A percentile compares a stretch with the other conserved stretches of the same genome.
phyloP scores from a whole-genome alignment of 2,797 vertebrate genomes.

The Propithecus deckenii region DNA sequence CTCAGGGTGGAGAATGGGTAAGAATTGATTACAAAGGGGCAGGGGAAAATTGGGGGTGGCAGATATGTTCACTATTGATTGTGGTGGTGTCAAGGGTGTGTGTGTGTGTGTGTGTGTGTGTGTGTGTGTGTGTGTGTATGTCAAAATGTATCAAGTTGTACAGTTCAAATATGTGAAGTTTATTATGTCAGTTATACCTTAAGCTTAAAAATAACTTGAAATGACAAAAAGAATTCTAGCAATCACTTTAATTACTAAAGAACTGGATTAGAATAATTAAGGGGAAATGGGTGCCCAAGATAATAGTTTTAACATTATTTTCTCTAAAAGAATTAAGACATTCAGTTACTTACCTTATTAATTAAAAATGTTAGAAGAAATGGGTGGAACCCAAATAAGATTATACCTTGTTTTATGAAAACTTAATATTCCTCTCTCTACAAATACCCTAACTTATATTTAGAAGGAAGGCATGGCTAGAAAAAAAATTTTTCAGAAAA shows the following conservation, averaged over 20 bases:
- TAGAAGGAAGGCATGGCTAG: slow-evolving; percentile 7
- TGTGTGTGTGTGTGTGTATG: neutral
- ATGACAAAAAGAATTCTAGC: slow-evolving; percentile 13
- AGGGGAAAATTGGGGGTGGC: neutral
- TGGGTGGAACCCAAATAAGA: neutral
- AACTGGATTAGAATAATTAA: neutral
- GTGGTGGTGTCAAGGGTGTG: neutral
- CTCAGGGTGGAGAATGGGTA: neutral
- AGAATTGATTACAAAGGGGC: neutral
- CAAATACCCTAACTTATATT: neutral
- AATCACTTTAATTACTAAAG: neutral
- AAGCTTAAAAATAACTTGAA: neutral
- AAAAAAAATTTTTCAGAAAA: slow-evolving; percentile 44
- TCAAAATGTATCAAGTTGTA: neutral
- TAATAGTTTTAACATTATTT: neutral
- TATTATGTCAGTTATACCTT: neutral
- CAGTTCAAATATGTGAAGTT: neutral
- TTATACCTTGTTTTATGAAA: slow-evolving; percentile 7
- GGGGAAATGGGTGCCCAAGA: neutral
- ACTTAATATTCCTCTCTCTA: neutral
- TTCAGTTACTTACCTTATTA: neutral
- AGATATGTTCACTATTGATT: neutral
- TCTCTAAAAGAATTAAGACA: neutral
- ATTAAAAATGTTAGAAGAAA: neutral
- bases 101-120: too few species aligned